Evolutionary conservation across 2,888 invertebrate genomes (phyloP).

Genomic region (Drepana falcataria): DNA sequence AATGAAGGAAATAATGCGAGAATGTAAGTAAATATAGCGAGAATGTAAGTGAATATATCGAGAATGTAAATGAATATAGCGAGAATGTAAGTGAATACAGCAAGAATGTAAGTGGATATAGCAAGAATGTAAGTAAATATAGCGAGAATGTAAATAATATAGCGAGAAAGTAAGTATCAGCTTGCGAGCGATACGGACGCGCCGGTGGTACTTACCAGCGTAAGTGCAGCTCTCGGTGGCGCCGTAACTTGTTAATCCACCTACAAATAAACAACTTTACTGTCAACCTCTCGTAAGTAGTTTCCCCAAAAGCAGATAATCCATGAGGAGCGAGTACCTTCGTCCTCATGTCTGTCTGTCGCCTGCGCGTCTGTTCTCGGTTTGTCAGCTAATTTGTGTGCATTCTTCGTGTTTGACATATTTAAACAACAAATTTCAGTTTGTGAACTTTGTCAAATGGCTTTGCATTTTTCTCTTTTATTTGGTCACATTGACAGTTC

Average conservation of each 20-base stretch:
- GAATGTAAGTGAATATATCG: too few relatives aligned
- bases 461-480: slow-evolving; percentile 62
- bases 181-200: too few relatives aligned
- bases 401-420: slow-evolving; percentile 73
- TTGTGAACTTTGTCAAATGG: slow-evolving; percentile 67
- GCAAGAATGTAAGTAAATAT: too few relatives aligned
- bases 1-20: too few relatives aligned
- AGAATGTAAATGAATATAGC: too few relatives aligned
- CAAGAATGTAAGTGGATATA: too few relatives aligned
- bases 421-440: slow-evolving; percentile 74
- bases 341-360: slow-evolving; percentile 42
- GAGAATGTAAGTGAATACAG: too few relatives aligned
- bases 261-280: slow-evolving; percentile 39
- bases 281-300: slow-evolving; percentile 6
- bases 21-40: too few relatives aligned
- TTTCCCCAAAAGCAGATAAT: slow-evolving; percentile 4
- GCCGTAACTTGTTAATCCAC: slow-evolving; percentile 44
- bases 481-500: slow-evolving; percentile 50
- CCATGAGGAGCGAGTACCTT: slow-evolving; percentile 39
- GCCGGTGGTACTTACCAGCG: slow-evolving; percentile 45
- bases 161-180: background rate
- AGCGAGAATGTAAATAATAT: background rate
- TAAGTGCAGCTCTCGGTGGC: slow-evolving; percentile 55
- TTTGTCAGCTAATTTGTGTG: slow-evolving; percentile 62
- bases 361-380: slow-evolving; percentile 44